A percentile compares a stretch with the other conserved stretches of the same genome.
These are phyloP conservation scores for Lasioglossum pauxillum DNA, from an alignment of 2,888 invertebrate species.

Conservation along the genomic window DNA sequence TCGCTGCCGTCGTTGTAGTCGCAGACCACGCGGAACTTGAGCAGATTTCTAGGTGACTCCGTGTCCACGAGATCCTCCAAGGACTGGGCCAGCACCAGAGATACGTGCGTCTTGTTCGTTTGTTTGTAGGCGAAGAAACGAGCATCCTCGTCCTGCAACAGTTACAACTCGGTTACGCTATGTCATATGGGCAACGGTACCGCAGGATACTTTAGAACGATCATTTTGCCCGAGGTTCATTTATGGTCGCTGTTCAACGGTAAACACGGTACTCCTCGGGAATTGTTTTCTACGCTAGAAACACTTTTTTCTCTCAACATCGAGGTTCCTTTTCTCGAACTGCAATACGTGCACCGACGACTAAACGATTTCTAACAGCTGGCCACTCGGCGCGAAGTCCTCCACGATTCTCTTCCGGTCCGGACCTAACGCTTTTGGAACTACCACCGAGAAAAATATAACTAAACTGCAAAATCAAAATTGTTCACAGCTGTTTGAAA, in stretches of 20 bases:
- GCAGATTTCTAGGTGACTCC: slow-evolving; percentile 91
- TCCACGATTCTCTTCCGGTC: neutral
- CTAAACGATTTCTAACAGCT: neutral
- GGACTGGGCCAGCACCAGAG: slow-evolving; percentile 90
- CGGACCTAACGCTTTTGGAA: neutral
- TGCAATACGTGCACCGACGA: neutral
- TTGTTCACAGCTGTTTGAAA: too few species aligned
- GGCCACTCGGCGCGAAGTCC: neutral
- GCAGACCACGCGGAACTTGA: slow-evolving; percentile 93
- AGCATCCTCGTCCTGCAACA: slow-evolving; percentile 88
- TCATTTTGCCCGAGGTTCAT: slow-evolving; percentile 26
- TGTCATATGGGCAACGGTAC: slow-evolving; percentile 44
- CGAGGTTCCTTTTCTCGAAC: neutral
- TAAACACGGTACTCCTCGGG: slow-evolving; percentile 13
- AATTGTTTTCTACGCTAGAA: slow-evolving; percentile 7
- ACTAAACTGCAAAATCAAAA: too few species aligned
- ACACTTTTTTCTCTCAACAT: neutral
- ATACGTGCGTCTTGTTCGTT: slow-evolving; percentile 91
- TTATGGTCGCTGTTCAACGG: slow-evolving; percentile 34
- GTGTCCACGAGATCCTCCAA: slow-evolving; percentile 93
- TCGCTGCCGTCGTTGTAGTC: slow-evolving; percentile 89
- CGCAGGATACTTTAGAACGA: slow-evolving; percentile 18
- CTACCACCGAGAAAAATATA: neutral
- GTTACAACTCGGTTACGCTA: slow-evolving; percentile 23
- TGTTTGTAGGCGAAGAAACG: slow-evolving; percentile 91